phyloP scores from a whole-genome alignment of 2,113 vertebrate species.

The Alouatta palliata region DNA sequence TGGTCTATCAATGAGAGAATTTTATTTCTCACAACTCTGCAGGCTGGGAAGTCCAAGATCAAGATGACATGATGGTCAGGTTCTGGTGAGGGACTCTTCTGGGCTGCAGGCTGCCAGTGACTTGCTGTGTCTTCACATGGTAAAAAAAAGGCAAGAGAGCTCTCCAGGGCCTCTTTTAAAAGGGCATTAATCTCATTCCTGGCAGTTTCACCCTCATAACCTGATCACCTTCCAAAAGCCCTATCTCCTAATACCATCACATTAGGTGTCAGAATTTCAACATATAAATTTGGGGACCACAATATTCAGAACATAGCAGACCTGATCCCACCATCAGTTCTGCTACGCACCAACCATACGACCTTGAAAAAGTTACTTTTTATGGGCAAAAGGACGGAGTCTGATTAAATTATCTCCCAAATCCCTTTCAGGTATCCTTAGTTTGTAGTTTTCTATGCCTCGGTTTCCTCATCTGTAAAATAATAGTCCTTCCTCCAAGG shows the following conservation, averaged over 20 bases:
- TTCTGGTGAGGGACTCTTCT: neutral
- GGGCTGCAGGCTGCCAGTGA: neutral
- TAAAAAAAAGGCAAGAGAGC: neutral
- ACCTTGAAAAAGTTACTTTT: neutral
- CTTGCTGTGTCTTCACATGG: neutral
- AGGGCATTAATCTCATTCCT: neutral
- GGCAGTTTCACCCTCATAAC: neutral
- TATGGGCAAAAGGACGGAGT: neutral
- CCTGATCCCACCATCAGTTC: neutral
- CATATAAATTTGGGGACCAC: neutral
- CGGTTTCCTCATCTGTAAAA: constrained; percentile 7
- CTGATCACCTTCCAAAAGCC: neutral
- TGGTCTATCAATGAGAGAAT: neutral
- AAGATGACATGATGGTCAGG: neutral
- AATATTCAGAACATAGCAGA: neutral
- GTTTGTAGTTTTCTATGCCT: neutral
- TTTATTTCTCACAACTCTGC: neutral
- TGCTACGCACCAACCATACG: neutral
- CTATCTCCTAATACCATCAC: neutral
- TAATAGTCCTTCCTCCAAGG: neutral
- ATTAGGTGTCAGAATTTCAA: neutral
- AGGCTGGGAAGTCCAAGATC: neutral
- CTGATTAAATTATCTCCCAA: neutral
- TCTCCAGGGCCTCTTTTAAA: neutral
- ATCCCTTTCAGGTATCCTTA: neutral